A percentile compares a stretch with the other conserved stretches of the same genome.
phyloP scores from a whole-genome alignment of 2,113 vertebrate genomes.

The Spermophilus dauricus region DNA sequence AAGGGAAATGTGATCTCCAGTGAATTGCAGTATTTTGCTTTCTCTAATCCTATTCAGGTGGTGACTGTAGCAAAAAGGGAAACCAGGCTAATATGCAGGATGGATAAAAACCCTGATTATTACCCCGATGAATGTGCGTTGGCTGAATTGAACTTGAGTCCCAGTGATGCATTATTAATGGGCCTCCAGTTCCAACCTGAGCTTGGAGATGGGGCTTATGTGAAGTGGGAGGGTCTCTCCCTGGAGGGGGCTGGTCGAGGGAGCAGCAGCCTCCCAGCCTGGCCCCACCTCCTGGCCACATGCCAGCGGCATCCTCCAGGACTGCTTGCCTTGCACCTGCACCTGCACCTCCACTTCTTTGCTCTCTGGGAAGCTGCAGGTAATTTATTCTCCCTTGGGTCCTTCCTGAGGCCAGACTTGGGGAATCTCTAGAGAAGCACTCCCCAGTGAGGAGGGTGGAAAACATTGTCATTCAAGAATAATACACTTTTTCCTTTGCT shows the following conservation, averaged over 20 bases:
- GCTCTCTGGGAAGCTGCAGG: not conserved
- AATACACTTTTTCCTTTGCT: conserved; percentile 36
- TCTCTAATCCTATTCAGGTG: conserved; percentile 83
- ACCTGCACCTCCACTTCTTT: not conserved
- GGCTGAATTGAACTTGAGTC: conserved; percentile 29
- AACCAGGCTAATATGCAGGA: conserved; percentile 58
- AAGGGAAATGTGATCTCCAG: conserved; percentile 68
- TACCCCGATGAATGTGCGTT: not conserved
- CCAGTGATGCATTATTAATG: conserved; percentile 57
- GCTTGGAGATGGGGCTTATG: not conserved
- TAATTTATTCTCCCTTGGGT: conserved; percentile 62
- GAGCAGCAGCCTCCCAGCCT: not conserved
- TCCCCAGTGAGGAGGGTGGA: conserved; percentile 31
- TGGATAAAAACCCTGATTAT: conserved; percentile 59
- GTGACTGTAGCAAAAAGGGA: conserved; percentile 75
- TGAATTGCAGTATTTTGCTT: conserved; percentile 71
- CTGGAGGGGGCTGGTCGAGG: not conserved
- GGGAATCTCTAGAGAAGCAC: conserved; percentile 17
- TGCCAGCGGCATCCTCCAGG: not conserved
- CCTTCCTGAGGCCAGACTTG: not conserved
- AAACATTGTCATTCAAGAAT: conserved; percentile 67
- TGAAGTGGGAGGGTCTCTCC: not conserved
- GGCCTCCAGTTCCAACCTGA: not conserved
- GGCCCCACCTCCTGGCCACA: not conserved
- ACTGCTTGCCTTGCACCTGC: conserved; percentile 71